Evolutionary conservation across 2,113 vertebrate genomes (phyloP).

Genomic region (Cephalopterus ornatus): DNA sequence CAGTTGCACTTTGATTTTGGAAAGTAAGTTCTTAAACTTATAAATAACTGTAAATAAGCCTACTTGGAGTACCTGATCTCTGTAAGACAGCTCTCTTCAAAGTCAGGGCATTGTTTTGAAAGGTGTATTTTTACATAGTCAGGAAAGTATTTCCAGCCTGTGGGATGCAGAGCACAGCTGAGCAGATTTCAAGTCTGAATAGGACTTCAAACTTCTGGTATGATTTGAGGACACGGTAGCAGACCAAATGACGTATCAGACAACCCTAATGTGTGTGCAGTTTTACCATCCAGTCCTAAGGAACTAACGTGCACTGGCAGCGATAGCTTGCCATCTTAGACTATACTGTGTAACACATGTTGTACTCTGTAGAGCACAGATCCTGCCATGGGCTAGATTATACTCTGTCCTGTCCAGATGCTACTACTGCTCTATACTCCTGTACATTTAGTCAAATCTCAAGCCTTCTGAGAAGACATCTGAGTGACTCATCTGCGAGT

Average conservation of each 20-base stretch:
- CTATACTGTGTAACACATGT: not conserved
- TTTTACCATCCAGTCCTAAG: not conserved
- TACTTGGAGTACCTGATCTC: not conserved
- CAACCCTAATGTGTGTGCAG: not conserved
- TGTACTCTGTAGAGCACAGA: not conserved
- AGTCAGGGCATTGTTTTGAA: not conserved
- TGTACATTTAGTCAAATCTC: not conserved
- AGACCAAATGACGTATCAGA: not conserved
- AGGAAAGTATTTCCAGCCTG: not conserved
- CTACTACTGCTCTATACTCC: not conserved
- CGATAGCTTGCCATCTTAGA: not conserved
- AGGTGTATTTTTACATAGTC: accelerated
- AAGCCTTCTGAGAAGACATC: not conserved
- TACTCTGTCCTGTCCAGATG: not conserved
- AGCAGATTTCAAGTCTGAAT: not conserved
- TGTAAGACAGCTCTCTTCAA: not conserved
- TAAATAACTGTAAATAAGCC: not conserved
- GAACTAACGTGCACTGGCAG: not conserved
- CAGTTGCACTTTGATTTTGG: not conserved
- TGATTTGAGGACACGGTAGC: not conserved
- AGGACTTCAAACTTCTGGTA: not conserved
- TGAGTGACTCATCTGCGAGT: not conserved
- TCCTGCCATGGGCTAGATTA: not conserved
- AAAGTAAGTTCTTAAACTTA: not conserved
- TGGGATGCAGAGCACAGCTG: not conserved